Conservation (phyloP, 1,140 invertebrate species). For the Sesamia nonagrioides region DNA sequence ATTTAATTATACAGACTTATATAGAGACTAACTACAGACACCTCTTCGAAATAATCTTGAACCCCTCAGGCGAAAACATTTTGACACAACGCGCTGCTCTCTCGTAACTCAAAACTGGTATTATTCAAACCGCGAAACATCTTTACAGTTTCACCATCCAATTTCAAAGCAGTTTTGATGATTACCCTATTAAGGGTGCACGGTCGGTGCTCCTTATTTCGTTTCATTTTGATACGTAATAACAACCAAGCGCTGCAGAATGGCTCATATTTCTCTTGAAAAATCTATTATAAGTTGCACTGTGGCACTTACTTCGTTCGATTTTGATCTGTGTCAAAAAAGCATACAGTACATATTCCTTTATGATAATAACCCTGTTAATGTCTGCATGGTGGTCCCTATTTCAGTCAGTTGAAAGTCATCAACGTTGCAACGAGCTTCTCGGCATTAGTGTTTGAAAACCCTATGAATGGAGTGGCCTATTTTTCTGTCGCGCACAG, state of each 20-base stretch:
- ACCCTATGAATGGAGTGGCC: constrained; percentile 30
- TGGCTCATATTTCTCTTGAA: too few species aligned
- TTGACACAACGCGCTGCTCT: too few species aligned
- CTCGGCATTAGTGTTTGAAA: constrained; percentile 31
- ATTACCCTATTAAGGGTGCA: neutral
- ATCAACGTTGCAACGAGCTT: constrained; percentile 47
- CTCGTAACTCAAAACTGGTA: neutral
- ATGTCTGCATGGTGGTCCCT: neutral
- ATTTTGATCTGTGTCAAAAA: neutral
- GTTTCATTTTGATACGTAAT: too few species aligned
- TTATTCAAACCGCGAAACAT: neutral
- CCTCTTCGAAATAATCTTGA: neutral
- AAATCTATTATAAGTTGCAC: too few species aligned
- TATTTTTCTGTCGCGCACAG: constrained; percentile 18
- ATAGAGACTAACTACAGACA: too few species aligned
- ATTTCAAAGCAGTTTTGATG: neutral
- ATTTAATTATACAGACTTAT: too few species aligned
- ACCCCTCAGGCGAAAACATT: neutral
- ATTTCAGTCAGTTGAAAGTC: constrained; percentile 29
- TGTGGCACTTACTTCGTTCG: too few species aligned
- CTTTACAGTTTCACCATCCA: neutral
- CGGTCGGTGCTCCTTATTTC: too few species aligned
- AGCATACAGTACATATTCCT: too few species aligned
- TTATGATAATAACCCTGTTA: neutral
- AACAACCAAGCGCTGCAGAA: too few species aligned